Conservation (phyloP, 2,113 vertebrate species). For the Sinocyclocheilus anshuiensis region DNA sequence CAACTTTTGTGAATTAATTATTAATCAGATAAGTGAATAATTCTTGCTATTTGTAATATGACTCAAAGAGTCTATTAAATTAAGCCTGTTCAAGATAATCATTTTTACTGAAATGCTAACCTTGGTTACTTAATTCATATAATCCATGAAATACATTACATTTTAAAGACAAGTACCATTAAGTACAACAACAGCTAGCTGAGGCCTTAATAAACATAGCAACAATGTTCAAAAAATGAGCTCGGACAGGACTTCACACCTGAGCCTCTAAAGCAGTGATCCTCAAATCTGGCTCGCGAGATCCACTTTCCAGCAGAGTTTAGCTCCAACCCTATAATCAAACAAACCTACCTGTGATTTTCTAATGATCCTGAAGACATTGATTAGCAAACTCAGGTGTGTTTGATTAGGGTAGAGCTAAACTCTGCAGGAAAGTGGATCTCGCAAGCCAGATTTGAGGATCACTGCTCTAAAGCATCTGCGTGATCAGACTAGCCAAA, state of each 20-base stretch:
- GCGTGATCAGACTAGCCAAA: constrained; percentile 13
- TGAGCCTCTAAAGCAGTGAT: too few relatives aligned
- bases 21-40: constrained; percentile 26
- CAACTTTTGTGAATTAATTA: neutral
- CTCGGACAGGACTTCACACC: neutral
- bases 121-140: neutral
- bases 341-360: too few relatives aligned
- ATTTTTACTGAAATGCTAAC: neutral
- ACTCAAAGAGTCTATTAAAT: neutral
- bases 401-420: too few relatives aligned
- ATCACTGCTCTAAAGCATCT: neutral
- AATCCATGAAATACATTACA: neutral
- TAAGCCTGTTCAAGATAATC: neutral
- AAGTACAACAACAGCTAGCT: neutral
- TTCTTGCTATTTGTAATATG: neutral
- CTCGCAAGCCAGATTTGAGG: too few relatives aligned
- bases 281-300: too few relatives aligned
- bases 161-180: neutral
- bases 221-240: constrained; percentile 8
- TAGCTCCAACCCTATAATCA: too few relatives aligned
- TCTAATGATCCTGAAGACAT: too few relatives aligned
- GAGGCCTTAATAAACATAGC: neutral
- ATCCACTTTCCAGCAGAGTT: too few relatives aligned
- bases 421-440: too few relatives aligned
- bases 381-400: too few relatives aligned